Evolutionary conservation across 2,888 invertebrate genomes (phyloP), one percentile per base, ranked within the genome.

Genomic region (Eumacrocentrus americanus): DNA sequence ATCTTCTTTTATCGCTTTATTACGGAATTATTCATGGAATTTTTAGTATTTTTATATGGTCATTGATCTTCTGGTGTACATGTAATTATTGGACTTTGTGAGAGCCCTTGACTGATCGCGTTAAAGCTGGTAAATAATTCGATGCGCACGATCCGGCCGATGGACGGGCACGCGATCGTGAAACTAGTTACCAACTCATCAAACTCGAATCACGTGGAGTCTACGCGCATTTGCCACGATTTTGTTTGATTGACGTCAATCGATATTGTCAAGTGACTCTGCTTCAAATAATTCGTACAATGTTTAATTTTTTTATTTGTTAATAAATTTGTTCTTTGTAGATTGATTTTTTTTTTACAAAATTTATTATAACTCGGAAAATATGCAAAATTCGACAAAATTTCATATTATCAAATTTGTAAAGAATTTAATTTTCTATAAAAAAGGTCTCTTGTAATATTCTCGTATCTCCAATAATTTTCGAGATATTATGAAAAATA

Each of bases 141-240:
- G 42, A 18, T 12, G 51, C 37, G 20, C 51, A 37, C 22, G 23
- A 18, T n/a, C 29, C 34, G 38, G 58, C 47, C 50, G 69, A 73
- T 66, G 66, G 73, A 71, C 74, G 61, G 64, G 58, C 74, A 74
- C 74, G 74, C 74, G 71, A 74, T 58, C 50, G 20, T 60, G 55
- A 63, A 70, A 70, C 65, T 70, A 68, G 67, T 72, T 70, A 65
- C 64, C 69, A 70, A 66, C 60, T 62, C 62, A 60, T 64, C 65
- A 66, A 62, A 62, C 58, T 55, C 63, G 50, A 64, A 58, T 62
- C 60, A 53, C 53, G 54, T 51, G 46, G 9, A 51, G 18, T 51
- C 20, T 14, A 7, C 14, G 14, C 18, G 16, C 9, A 29, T 11
- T 18, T n/a, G 34, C n/a, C 11, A 18, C 9, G 6, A 18, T 50